Base-by-base conservation (phyloP, 2,888 invertebrate species). In the Flexamia atlantica region DNA sequence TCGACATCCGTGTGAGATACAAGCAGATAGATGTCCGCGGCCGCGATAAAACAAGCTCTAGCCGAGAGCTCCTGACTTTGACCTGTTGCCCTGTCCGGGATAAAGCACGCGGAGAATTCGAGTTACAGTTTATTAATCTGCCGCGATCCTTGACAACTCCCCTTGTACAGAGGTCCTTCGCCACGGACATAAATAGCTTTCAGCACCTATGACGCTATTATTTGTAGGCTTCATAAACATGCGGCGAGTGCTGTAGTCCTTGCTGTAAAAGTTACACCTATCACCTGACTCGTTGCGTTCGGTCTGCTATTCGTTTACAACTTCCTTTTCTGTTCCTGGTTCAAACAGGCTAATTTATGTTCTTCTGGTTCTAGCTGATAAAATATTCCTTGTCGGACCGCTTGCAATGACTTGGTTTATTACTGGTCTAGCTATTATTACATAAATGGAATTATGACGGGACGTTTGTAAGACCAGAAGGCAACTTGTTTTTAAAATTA, bases 201-300 rank as follows among this genome's bases (percentile, higher is more conserved):
- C 64, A 64, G 64, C 64, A 64, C 64, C 64, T 64, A 64, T 64
- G 64, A 64, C 64, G 64, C 64, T 64, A 64, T 64, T 64, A 64
- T 64, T 64, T 64, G 64, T 20, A 12, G 14, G 64, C 64, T 64
- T 64, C 64, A 64, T 64, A 64, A 64, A 64, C 64, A 64, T 64
- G 64, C 64, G 12, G 53, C 7, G 53, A 23, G 64, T 17, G 64
- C 30, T 30, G 28, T 20, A 64, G 64, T 64, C 64, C 64, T 64
- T 64, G 64, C 30, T 64, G 64, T 64, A 64, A 64, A 57, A 64
- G 64, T 64, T 64, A 64, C 64, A 64, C 64, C 28, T 64, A 64
- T 12, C 64, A 64, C 64, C 64, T 64, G 64, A 64, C 64, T 64
- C 64, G 30, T 64, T 64, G 64, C 64, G 57, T 57, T 57, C 20